Base-by-base conservation (phyloP, 1,140 invertebrate species). In the Microplitis demolitor region DNA sequence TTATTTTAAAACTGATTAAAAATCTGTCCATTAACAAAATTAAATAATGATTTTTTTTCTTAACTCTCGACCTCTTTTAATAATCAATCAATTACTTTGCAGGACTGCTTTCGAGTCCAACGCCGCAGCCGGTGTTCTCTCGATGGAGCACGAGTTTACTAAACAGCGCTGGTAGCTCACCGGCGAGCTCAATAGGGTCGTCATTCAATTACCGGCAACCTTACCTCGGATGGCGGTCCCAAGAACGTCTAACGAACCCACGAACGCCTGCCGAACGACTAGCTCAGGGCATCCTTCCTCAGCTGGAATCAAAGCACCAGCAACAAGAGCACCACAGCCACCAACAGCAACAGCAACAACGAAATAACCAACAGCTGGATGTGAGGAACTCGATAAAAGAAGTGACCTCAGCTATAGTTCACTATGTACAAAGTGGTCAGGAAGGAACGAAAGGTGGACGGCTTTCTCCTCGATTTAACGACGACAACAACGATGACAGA, bases 341-440 rank as follows among this genome's bases (percentile, higher is more conserved):
- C 34, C 77, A 78, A 45, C 77, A 78, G 16, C 76, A 78, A 34
- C 76, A 75, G n/a, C 75, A 79, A 73, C 78, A 74, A 63, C 75
- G 64, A 80, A 82, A 83, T 80, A 84, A 83, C 81, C 91, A 91
- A 24, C 91, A 91, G 68, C 91, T 92, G 74, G 94, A 95, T 84
- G 95, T 97, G 77, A 93, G 95, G 78, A 92, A 93, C 73, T 96
- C 94, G 69, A 96, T 97, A 83, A 96, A 95, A 84, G 95, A 96
- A 87, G 95, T 97, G 39, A 96, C 95, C 45, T 96, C 94, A 75
- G 95, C 95, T n/a, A 96, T 97, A 77, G 95, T 96, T 56, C 94
- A 96, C 84, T 96, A 96, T 88, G 95, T 96, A 51, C 85, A 87
- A 78, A 94, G 93, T 76, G 93, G 93, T 54, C 89, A 92, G 74